A percentile compares a stretch with the other conserved stretches of the same genome.
These are phyloP conservation scores for Carcharodon carcharias DNA, from an alignment of 2,797 vertebrate species.

Conservation along the genomic window DNA sequence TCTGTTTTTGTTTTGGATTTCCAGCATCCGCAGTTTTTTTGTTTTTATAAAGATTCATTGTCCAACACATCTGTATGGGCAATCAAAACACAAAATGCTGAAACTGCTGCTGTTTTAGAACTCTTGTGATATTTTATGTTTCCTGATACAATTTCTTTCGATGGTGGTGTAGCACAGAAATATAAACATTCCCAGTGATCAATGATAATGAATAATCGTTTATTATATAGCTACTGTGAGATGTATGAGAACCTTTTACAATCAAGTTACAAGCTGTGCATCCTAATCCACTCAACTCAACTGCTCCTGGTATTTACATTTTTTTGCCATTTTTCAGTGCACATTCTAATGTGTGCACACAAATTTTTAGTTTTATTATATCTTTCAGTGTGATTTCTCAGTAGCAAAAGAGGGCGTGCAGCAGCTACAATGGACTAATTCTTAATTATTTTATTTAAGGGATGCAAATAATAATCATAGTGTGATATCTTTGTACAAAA, in stretches of 20 bases:
- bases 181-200: background rate
- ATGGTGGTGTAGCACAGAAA: background rate
- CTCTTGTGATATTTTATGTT: slow-evolving; percentile 3
- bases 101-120: background rate
- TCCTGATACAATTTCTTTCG: background rate
- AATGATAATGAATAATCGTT: background rate
- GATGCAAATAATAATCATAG: background rate
- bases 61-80: background rate
- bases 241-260: slow-evolving; percentile 26
- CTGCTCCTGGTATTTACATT: slow-evolving; percentile 63
- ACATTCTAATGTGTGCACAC: background rate
- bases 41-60: slow-evolving; percentile 19
- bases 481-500: background rate
- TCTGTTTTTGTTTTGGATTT: no score
- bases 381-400: background rate
- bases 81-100: slow-evolving; percentile 20
- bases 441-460: background rate
- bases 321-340: slow-evolving; percentile 50
- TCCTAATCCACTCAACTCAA: slow-evolving; percentile 40
- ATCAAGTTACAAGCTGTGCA: background rate
- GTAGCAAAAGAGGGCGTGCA: no score
- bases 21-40: no score
- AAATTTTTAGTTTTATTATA: background rate
- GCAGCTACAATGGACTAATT: background rate
- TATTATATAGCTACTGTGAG: background rate